phyloP scores from a whole-genome alignment of 2,888 invertebrate species.

The Scelioninae gen. 2 region DNA sequence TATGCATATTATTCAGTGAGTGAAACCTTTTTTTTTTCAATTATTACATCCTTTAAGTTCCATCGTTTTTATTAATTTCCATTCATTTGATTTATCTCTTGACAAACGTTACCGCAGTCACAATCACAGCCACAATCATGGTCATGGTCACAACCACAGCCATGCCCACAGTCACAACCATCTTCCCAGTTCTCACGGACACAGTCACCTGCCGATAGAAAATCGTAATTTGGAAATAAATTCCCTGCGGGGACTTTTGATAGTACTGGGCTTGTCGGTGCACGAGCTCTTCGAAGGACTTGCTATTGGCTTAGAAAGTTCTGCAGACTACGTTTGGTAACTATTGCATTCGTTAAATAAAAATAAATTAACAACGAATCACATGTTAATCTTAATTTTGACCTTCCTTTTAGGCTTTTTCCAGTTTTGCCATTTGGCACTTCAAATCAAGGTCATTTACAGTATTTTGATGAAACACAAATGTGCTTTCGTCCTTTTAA shows the following conservation, averaged over 20 bases:
- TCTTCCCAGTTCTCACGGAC: conserved; percentile 57
- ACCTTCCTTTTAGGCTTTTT: too few relatives aligned
- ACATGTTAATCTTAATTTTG: too few relatives aligned
- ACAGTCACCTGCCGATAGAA: conserved; percentile 69
- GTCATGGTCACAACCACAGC: conserved; percentile 12
- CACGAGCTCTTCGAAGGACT: conserved; percentile 90
- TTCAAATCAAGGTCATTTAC: too few relatives aligned
- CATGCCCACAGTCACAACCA: conserved; percentile 10
- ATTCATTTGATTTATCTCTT: too few relatives aligned
- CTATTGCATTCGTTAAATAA: conserved; percentile 55
- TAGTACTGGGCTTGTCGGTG: conserved; percentile 88
- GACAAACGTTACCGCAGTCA: too few relatives aligned
- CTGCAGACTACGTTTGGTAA: conserved; percentile 75
- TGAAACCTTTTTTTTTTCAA: too few relatives aligned
- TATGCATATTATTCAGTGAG: conserved; percentile 29
- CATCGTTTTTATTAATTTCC: too few relatives aligned
- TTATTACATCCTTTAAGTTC: too few relatives aligned
- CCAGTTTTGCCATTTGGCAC: too few relatives aligned
- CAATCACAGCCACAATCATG: conserved; percentile 20
- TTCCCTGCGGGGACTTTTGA: conserved; percentile 83
- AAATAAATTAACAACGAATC: neutral
- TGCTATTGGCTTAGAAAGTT: conserved; percentile 77
- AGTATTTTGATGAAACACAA: too few relatives aligned
- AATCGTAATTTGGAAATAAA: conserved; percentile 68
- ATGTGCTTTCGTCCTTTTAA: too few relatives aligned